Percentiles rank a stretch among this genome's conserved stretches.
phyloP scores from a whole-genome alignment of 2,888 invertebrate genomes.

The Epistrophella euchroma region DNA sequence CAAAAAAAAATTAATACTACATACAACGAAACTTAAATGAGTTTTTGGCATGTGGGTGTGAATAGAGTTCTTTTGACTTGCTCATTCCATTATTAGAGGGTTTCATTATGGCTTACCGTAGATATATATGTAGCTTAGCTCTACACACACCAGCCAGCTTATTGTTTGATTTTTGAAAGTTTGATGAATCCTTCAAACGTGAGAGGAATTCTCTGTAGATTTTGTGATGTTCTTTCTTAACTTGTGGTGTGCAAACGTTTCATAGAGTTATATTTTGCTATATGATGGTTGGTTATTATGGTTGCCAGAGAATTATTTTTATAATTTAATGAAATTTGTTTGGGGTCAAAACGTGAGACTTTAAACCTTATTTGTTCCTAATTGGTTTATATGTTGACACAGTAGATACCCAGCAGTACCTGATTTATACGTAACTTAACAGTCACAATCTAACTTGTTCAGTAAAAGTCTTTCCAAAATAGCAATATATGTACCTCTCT shows the following conservation, averaged over 20 bases:
- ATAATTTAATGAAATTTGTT: not conserved
- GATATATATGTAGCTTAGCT: not conserved
- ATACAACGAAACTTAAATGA: conserved; percentile 43
- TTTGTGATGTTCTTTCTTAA: conserved; percentile 31
- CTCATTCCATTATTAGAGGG: not conserved
- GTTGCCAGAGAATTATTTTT: not conserved
- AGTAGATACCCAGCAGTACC: not conserved
- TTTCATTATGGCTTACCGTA: conserved; percentile 15
- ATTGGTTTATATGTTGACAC: too few relatives aligned
- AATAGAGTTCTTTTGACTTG: not conserved
- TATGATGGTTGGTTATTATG: not conserved
- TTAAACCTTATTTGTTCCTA: too few relatives aligned
- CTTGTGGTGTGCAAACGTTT: conserved; percentile 17
- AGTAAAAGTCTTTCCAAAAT: too few relatives aligned
- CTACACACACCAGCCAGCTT: conserved; percentile 32
- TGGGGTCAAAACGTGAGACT: not conserved
- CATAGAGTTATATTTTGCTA: not conserved
- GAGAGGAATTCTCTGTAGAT: conserved; percentile 64
- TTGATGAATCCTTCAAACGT: conserved; percentile 76
- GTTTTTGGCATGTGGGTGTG: conserved; percentile 6
- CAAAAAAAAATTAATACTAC: not conserved
- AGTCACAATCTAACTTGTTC: too few relatives aligned
- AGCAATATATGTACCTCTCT: too few relatives aligned
- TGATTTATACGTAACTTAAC: too few relatives aligned
- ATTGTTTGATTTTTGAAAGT: conserved; percentile 73